These are phyloP conservation scores for Oikopleura dioica DNA, from an alignment of 23 tunicate genomes.

Conservation along the genomic window DNA sequence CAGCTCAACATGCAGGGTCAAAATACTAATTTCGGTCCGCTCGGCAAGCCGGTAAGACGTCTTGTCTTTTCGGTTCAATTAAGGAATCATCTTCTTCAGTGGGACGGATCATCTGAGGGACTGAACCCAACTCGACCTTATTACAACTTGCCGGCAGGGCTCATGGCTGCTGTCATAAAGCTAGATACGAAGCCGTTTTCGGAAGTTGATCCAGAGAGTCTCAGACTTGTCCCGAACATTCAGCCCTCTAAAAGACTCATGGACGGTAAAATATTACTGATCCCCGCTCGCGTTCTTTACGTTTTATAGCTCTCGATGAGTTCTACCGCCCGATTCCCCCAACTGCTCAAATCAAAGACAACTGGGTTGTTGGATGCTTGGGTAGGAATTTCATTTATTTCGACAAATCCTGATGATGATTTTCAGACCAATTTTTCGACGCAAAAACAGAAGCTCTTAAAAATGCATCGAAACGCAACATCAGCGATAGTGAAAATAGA, in stretches of 20 bases:
- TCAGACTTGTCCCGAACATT: not conserved
- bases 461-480: too few relatives aligned
- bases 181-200: constrained; percentile 14
- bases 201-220: not conserved
- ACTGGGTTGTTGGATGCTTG: not conserved
- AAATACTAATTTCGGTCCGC: constrained; percentile 12
- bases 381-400: too few relatives aligned
- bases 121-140: constrained; percentile 60
- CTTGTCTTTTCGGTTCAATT: not conserved
- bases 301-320: not conserved
- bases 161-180: constrained; percentile 78
- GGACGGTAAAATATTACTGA: not conserved
- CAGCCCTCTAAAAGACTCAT: not conserved
- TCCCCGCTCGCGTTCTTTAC: too few relatives aligned
- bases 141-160: constrained; percentile 79
- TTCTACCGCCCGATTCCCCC: constrained; percentile 8
- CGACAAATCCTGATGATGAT: too few relatives aligned
- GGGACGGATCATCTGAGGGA: constrained; percentile 19
- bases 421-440: not conserved
- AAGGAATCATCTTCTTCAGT: not conserved
- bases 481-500: too few relatives aligned
- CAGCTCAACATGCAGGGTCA: not conserved
- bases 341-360: not conserved
- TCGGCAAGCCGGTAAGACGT: not conserved
- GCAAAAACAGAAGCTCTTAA: not conserved